A percentile compares a stretch with the other conserved stretches of the same genome.
These are phyloP conservation scores for Terrapene triunguis DNA, from an alignment of 2,113 vertebrate species.

Conservation along the genomic window DNA sequence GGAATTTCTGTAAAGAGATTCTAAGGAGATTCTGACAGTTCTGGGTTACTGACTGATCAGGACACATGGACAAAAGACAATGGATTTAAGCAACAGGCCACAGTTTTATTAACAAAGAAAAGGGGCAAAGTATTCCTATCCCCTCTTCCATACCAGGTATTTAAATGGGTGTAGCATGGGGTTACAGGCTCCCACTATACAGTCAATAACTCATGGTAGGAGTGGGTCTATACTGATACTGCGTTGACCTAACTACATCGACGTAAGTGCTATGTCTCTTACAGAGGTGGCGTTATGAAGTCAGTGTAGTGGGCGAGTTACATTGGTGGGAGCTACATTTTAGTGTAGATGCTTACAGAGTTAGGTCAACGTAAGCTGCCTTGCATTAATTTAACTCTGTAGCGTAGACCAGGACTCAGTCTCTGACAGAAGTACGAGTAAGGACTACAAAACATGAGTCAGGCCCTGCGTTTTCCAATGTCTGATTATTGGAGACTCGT, in stretches of 20 bases:
- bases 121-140: conserved; percentile 15
- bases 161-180: background rate
- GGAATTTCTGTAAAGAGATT: conserved; percentile 51
- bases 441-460: conserved; percentile 17
- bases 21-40: background rate
- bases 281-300: background rate
- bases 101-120: conserved; percentile 34
- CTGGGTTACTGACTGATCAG: conserved; percentile 44
- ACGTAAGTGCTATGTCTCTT: background rate
- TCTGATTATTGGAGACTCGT: conserved; percentile 6
- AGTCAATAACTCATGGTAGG: background rate
- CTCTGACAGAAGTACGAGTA: background rate
- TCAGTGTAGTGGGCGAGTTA: background rate
- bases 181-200: background rate
- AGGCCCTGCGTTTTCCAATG: conserved; percentile 2
- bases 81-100: background rate
- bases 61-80: conserved; percentile 63
- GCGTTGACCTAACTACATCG: background rate
- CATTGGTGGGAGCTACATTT: background rate
- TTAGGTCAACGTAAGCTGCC: background rate
- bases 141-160: background rate
- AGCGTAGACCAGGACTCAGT: background rate
- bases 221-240: background rate
- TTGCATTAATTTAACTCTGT: no score
- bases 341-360: background rate